Conservation (phyloP, 2,113 vertebrate species). For the Macquaria ambigua region DNA sequence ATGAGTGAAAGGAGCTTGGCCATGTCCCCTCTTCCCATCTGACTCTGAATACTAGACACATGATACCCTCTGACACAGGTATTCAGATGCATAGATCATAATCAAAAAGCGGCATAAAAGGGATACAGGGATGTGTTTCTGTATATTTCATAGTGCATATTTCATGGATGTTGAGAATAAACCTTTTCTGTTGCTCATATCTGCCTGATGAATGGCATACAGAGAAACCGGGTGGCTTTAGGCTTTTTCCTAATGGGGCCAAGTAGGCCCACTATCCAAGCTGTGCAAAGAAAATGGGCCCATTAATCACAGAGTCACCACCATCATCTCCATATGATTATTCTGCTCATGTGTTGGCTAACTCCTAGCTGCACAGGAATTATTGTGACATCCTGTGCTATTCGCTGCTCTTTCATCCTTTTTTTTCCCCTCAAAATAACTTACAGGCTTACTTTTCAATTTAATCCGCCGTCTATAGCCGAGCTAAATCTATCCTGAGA, state of each 20-base stretch:
- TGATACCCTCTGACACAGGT: slow-evolving; percentile 35
- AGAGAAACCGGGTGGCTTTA: slow-evolving; percentile 69
- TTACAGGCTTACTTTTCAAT: slow-evolving; percentile 67
- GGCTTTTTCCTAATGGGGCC: slow-evolving; percentile 80
- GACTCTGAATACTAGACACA: slow-evolving; percentile 2
- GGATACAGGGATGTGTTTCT: slow-evolving; percentile 28
- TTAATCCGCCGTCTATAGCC: slow-evolving; percentile 65
- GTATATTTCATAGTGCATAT: slow-evolving; percentile 26
- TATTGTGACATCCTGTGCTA: slow-evolving; percentile 63
- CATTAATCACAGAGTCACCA: slow-evolving; percentile 80
- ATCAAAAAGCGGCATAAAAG: slow-evolving; percentile 14
- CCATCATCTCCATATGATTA: slow-evolving; percentile 82
- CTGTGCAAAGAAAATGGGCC: slow-evolving; percentile 78
- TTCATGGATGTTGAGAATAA: slow-evolving; percentile 42
- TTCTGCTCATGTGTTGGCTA: slow-evolving; percentile 67
- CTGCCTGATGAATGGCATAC: slow-evolving; percentile 74
- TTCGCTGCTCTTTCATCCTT: slow-evolving; percentile 40
- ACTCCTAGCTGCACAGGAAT: slow-evolving; percentile 65
- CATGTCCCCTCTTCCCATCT: neutral
- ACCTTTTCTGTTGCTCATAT: slow-evolving; percentile 62
- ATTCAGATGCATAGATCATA: slow-evolving; percentile 28
- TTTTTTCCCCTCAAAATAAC: slow-evolving; percentile 51
- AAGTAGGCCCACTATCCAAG: slow-evolving; percentile 78
- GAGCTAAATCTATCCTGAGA: slow-evolving; percentile 70
- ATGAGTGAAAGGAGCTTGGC: neutral